A percentile compares a stretch with the other conserved stretches of the same genome.
Evolutionary conservation across 2,888 invertebrate species (phyloP).

Genomic region (Hofmannophila pseudospretella): DNA sequence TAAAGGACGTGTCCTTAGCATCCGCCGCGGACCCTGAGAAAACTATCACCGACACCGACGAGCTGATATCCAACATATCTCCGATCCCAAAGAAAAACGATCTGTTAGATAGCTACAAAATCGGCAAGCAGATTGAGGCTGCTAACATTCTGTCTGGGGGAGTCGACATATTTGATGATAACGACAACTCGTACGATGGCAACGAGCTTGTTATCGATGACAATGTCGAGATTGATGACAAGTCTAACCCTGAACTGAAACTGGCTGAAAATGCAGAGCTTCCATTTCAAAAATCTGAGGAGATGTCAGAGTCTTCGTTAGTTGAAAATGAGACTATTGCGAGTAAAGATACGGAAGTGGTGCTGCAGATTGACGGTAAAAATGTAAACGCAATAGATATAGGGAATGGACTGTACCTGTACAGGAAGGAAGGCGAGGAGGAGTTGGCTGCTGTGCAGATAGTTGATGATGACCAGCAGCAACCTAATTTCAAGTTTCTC

Average conservation of each 20-base stretch:
- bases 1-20: constrained; percentile 48
- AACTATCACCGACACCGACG: constrained; percentile 36
- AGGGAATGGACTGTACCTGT: constrained; percentile 68
- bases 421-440: constrained; percentile 59
- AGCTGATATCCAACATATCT: constrained; percentile 51
- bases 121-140: constrained; percentile 67
- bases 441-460: constrained; percentile 70
- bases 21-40: constrained; percentile 34
- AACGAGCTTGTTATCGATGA: constrained; percentile 72
- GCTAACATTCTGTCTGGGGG: constrained; percentile 70
- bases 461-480: constrained; percentile 51
- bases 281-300: constrained; percentile 31
- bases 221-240: constrained; percentile 54
- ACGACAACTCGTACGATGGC: constrained; percentile 72
- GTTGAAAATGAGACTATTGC: constrained; percentile 39
- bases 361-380: constrained; percentile 67
- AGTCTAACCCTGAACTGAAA: constrained; percentile 35
- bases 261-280: constrained; percentile 23
- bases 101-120: constrained; percentile 53
- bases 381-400: constrained; percentile 72
- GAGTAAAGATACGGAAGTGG: constrained; percentile 63
- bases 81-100: constrained; percentile 58
- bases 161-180: constrained; percentile 71
- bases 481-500: constrained; percentile 63
- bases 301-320: constrained; percentile 27